Percentiles rank a stretch among this genome's conserved stretches.
These are phyloP conservation scores for Diplodus puntazzo DNA, from an alignment of 2,797 vertebrate genomes.

Conservation along the genomic window DNA sequence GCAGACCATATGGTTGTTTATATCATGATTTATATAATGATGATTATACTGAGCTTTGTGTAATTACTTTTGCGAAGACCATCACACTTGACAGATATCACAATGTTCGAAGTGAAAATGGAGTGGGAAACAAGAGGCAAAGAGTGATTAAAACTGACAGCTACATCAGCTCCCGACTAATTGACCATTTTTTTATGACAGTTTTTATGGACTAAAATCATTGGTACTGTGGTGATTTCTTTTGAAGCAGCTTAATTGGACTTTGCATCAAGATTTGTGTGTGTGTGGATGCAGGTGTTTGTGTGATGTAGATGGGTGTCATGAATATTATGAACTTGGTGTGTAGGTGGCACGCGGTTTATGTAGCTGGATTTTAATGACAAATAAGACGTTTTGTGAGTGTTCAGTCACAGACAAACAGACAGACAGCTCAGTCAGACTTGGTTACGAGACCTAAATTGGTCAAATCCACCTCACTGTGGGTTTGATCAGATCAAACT, in stretches of 20 bases:
- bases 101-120: conserved; percentile 58
- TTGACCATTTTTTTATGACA: conserved; percentile 78
- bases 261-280: conserved; percentile 41
- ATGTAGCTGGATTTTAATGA: background rate
- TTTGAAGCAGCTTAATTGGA: conserved; percentile 64
- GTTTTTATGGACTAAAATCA: conserved; percentile 71
- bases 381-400: background rate
- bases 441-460: conserved; percentile 23
- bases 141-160: conserved; percentile 75
- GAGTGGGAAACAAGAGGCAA: conserved; percentile 60
- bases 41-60: conserved; percentile 63
- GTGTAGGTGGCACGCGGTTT: background rate
- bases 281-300: conserved; percentile 13
- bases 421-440: background rate
- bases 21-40: conserved; percentile 63
- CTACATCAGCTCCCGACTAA: conserved; percentile 72
- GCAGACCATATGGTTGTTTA: conserved; percentile 67
- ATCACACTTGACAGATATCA: conserved; percentile 74
- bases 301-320: background rate
- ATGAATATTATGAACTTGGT: background rate
- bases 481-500: conserved; percentile 53
- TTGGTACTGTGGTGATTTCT: conserved; percentile 58
- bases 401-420: background rate
- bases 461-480: conserved; percentile 27
- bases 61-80: conserved; percentile 70